These are phyloP conservation scores for Tetraneura akinire DNA, from an alignment of 1,140 invertebrate species.

Conservation along the genomic window DNA sequence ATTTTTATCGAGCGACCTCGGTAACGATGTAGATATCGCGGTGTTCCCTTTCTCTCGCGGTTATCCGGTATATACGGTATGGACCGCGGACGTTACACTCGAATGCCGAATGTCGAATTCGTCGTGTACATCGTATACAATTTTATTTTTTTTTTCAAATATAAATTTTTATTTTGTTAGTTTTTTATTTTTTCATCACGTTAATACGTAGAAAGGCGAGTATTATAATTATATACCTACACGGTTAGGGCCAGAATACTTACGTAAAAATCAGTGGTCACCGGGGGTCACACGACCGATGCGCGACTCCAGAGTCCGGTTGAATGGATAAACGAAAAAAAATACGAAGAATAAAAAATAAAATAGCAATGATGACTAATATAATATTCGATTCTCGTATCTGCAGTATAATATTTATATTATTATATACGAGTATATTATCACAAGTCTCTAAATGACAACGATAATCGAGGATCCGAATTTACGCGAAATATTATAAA, in stretches of 20 bases:
- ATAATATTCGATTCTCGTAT: neutral
- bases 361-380: conserved; percentile 3
- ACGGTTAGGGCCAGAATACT: conserved; percentile 29
- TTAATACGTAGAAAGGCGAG: conserved; percentile 10
- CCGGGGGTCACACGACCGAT: conserved; percentile 30
- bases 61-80: no score
- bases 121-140: conserved; percentile 10
- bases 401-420: no score
- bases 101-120: no score
- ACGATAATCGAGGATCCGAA: no score
- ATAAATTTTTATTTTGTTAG: no score
- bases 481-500: no score
- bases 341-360: neutral
- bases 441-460: no score
- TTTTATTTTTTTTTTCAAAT: conserved; percentile 1
- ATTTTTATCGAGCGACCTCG: no score
- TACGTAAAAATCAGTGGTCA: conserved; percentile 31
- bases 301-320: neutral
- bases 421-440: no score
- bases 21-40: no score
- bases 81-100: neutral
- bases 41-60: neutral
- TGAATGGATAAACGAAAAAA: neutral
- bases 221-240: conserved; percentile 36
- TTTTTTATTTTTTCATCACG: no score